These are phyloP conservation scores for Marcusenius ussheri DNA, from an alignment of 2,113 vertebrate species.

Conservation along the genomic window DNA sequence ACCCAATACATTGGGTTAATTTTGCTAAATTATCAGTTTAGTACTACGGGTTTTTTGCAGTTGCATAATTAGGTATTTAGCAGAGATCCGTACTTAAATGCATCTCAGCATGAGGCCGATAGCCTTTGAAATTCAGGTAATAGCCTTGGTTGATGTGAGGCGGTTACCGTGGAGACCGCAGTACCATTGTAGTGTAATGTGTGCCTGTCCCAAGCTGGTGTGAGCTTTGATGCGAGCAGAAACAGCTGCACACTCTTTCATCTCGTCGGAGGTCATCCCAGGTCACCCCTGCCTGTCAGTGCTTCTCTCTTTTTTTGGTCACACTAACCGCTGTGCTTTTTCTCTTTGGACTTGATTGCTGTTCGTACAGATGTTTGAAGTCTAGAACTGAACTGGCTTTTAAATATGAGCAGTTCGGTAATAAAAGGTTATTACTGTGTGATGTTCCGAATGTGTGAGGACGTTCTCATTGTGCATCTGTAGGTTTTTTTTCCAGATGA, in stretches of 20 bases:
- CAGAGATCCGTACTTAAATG: neutral
- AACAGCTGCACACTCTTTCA: neutral
- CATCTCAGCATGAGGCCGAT: neutral
- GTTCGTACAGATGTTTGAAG: neutral
- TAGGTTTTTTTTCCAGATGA: neutral
- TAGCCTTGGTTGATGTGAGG: neutral
- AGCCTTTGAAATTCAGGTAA: neutral
- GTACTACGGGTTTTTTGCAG: neutral
- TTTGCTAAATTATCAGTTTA: neutral
- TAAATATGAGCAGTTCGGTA: neutral
- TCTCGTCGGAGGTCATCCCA: neutral
- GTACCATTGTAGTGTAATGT: neutral
- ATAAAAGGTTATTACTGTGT: neutral
- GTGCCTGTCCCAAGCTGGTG: neutral
- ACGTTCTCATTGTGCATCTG: neutral
- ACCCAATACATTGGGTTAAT: neutral
- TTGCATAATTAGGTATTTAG: neutral
- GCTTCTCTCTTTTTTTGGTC: neutral
- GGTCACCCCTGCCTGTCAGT: neutral
- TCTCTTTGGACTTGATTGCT: neutral
- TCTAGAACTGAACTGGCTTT: neutral
- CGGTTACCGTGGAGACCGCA: neutral
- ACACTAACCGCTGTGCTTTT: neutral
- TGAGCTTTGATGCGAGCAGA: neutral
- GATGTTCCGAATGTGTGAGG: neutral